phyloP scores from a whole-genome alignment of 2,113 vertebrate genomes.

The Dasyurus viverrinus region DNA sequence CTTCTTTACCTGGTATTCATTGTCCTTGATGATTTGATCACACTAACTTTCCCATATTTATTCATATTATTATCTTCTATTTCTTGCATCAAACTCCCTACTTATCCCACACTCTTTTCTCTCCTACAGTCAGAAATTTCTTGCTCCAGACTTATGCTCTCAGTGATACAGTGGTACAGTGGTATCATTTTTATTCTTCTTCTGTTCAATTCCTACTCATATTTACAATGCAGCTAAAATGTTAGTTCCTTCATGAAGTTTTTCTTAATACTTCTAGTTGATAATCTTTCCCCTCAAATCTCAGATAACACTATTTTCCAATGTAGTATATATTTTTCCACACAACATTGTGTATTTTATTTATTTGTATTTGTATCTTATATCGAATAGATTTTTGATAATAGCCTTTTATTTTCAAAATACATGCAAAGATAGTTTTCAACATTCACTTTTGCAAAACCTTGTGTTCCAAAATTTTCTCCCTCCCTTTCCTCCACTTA shows the following conservation, averaged over 20 bases:
- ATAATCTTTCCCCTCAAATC: not conserved
- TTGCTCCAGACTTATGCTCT: not conserved
- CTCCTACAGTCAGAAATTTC: not conserved
- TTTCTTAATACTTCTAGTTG: not conserved
- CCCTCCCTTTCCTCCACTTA: too few species aligned
- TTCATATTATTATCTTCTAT: not conserved
- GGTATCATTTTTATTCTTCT: not conserved
- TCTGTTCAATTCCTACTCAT: not conserved
- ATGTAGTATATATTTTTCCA: not conserved
- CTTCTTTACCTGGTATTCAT: not conserved
- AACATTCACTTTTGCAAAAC: too few species aligned
- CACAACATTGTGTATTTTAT: not conserved
- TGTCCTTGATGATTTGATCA: not conserved
- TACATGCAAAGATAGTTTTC: too few species aligned
- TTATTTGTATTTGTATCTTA: not conserved
- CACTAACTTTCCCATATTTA: not conserved
- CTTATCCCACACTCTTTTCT: not conserved
- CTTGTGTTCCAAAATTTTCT: too few species aligned
- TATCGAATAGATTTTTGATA: not conserved
- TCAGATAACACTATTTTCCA: not conserved
- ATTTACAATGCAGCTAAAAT: too few species aligned
- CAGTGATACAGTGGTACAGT: not conserved
- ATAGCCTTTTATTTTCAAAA: too few species aligned
- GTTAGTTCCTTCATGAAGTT: too few species aligned
- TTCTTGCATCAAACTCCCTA: not conserved